phyloP scores from a whole-genome alignment of 2,888 invertebrate species.

The Tenodera sinensis region DNA sequence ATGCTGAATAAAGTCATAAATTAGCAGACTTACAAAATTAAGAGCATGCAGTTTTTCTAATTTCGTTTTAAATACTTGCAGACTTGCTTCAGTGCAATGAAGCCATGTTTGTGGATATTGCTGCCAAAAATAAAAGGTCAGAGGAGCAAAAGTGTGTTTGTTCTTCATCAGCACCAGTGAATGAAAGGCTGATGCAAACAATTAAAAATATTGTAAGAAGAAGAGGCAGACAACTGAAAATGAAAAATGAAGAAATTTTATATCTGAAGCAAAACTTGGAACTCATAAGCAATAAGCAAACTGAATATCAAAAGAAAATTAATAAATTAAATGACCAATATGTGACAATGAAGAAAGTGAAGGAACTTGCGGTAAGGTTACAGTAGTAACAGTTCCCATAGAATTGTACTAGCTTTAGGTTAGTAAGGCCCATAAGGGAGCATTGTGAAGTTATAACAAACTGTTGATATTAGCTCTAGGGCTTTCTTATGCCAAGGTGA shows the following conservation, averaged over 20 bases:
- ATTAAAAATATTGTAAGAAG: background rate
- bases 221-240: background rate
- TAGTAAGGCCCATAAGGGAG: too few species aligned
- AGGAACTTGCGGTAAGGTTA: background rate
- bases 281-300: background rate
- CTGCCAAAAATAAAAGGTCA: background rate
- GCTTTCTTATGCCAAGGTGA: too few species aligned
- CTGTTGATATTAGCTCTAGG: too few species aligned
- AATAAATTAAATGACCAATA: background rate
- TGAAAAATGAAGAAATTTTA: background rate
- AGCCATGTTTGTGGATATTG: background rate
- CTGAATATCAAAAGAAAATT: background rate
- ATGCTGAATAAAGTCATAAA: too few species aligned
- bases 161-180: background rate
- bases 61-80: background rate
- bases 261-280: background rate
- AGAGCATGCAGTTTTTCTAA: too few species aligned
- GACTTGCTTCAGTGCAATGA: background rate
- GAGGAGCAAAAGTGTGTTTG: background rate
- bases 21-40: too few species aligned
- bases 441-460: too few species aligned
- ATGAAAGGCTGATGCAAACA: background rate
- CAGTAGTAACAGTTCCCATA: background rate
- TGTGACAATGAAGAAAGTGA: background rate
- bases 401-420: too few species aligned